phyloP scores from a whole-genome alignment of 2,113 vertebrate genomes.

The Bubo blakistoni region DNA sequence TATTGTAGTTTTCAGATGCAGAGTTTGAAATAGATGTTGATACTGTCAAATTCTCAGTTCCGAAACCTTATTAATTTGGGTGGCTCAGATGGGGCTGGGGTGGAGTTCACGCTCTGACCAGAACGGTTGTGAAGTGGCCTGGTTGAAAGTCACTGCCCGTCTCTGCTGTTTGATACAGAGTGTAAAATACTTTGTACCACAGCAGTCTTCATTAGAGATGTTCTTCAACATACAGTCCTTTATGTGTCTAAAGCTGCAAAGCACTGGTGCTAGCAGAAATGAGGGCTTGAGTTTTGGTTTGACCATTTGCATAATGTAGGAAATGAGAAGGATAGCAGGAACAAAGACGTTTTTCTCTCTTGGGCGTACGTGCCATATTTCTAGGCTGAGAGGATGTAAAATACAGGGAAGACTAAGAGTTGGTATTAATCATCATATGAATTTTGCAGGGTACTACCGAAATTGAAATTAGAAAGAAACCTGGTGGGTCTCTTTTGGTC shows the following conservation, averaged over 20 bases:
- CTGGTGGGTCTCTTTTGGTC: constrained; percentile 91
- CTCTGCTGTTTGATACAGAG: background rate
- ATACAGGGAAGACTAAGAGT: rapidly evolving
- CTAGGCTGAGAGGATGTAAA: background rate
- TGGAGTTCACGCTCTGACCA: background rate
- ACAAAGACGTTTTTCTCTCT: background rate
- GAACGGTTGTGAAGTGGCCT: rapidly evolving
- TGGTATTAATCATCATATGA: background rate
- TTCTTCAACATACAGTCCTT: background rate
- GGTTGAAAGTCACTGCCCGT: background rate
- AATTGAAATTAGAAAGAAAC: constrained; percentile 92
- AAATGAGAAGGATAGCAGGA: background rate
- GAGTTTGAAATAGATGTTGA: background rate
- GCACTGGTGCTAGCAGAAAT: background rate
- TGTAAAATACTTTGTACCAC: background rate
- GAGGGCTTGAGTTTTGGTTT: background rate
- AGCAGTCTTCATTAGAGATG: background rate
- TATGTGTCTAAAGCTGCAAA: background rate
- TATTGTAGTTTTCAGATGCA: background rate
- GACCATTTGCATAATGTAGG: rapidly evolving
- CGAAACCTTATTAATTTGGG: background rate
- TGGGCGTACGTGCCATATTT: background rate
- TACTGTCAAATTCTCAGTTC: background rate
- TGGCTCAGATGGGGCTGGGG: background rate
- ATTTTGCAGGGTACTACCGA: constrained; percentile 85